These are phyloP conservation scores for Pithys albifrons DNA, from an alignment of 2,113 vertebrate species.

Conservation along the genomic window DNA sequence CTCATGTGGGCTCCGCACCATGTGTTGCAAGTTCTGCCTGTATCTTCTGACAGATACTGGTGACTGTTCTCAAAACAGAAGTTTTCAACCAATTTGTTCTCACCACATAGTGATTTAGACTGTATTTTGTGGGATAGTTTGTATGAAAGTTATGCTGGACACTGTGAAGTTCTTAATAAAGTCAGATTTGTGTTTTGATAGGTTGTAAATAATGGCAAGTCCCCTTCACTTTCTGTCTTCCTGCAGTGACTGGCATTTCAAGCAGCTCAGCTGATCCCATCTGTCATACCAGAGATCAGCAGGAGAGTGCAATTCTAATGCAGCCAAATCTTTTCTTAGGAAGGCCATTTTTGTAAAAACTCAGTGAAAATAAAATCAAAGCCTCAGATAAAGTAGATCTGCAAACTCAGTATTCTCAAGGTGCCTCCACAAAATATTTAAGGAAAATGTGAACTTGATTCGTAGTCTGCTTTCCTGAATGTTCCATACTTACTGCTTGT, in stretches of 20 bases:
- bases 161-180: neutral
- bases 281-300: neutral
- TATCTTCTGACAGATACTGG: neutral
- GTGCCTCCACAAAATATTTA: neutral
- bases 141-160: neutral
- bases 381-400: neutral
- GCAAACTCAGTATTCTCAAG: neutral
- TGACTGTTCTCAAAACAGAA: neutral
- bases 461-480: neutral
- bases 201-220: neutral
- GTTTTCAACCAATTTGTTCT: neutral
- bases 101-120: neutral
- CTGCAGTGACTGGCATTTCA: neutral
- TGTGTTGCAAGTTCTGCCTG: neutral
- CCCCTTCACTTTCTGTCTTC: neutral
- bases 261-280: slow-evolving; percentile 4
- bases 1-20: fast-evolving
- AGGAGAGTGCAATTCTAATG: neutral
- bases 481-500: neutral
- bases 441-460: neutral
- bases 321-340: neutral
- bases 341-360: neutral
- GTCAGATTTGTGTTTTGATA: slow-evolving; percentile 2
- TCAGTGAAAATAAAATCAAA: neutral
- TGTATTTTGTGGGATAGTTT: neutral